These are phyloP conservation scores for Drosophila pachea DNA, from an alignment of 1,140 invertebrate species.

Conservation along the genomic window DNA sequence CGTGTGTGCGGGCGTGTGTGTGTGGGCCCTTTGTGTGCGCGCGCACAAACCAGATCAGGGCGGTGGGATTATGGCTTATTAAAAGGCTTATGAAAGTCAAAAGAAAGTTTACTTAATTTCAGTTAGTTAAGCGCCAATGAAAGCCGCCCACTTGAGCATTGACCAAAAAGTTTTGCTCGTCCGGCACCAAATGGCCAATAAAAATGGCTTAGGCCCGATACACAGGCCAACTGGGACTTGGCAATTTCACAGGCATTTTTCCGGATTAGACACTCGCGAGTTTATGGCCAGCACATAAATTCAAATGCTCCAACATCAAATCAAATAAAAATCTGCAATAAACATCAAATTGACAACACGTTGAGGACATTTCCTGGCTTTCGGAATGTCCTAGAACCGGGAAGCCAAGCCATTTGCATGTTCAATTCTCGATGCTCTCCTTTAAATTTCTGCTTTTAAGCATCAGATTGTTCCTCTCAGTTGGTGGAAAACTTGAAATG, in stretches of 20 bases:
- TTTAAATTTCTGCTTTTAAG: background rate
- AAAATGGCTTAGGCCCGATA: conserved; percentile 48
- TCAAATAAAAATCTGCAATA: conserved; percentile 75
- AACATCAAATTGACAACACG: conserved; percentile 74
- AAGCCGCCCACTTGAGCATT: conserved; percentile 73
- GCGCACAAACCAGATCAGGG: conserved; percentile 52
- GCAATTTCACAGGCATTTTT: conserved; percentile 68
- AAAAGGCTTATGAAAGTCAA: conserved; percentile 78
- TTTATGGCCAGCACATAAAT: conserved; percentile 69
- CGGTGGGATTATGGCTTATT: conserved; percentile 74
- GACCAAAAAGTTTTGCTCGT: conserved; percentile 55
- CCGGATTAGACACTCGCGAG: conserved; percentile 57
- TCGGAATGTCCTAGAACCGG: background rate
- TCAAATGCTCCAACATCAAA: conserved; percentile 67
- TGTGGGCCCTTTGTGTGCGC: conserved; percentile 45
- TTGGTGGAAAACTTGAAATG: conserved; percentile 17
- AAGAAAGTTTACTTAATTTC: conserved; percentile 78
- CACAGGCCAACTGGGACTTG: conserved; percentile 45
- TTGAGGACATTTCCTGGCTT: conserved; percentile 41
- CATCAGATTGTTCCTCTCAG: conserved; percentile 32
- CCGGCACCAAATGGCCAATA: conserved; percentile 68
- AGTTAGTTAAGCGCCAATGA: conserved; percentile 76
- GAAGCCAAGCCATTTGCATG: conserved; percentile 38
- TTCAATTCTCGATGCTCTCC: conserved; percentile 18
- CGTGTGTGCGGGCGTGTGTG: conserved; percentile 24